phyloP scores from a whole-genome alignment of 2,797 vertebrate genomes.

The Rhadinocentrus ornatus region DNA sequence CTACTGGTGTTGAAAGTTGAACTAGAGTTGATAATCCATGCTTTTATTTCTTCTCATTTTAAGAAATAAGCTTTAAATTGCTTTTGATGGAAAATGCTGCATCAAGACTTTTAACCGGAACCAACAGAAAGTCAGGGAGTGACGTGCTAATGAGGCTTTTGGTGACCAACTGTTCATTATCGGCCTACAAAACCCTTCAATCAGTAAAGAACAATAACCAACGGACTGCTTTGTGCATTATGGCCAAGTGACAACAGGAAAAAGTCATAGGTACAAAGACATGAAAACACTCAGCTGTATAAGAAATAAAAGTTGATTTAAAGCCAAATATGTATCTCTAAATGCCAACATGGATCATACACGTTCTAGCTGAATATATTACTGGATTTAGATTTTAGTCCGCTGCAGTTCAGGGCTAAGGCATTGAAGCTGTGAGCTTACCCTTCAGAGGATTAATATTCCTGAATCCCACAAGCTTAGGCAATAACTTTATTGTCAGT shows the following conservation, averaged over 20 bases:
- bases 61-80: too few species aligned
- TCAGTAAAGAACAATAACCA: slow-evolving; percentile 38
- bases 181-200: slow-evolving; percentile 53
- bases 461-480: slow-evolving; percentile 67
- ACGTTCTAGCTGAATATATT: slow-evolving; percentile 68
- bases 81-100: too few species aligned
- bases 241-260: slow-evolving; percentile 53
- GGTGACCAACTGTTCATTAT: slow-evolving; percentile 40
- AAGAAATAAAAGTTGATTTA: slow-evolving; percentile 58
- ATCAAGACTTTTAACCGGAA: too few species aligned
- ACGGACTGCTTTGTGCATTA: slow-evolving; percentile 54
- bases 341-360: slow-evolving; percentile 70
- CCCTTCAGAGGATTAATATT: slow-evolving; percentile 68
- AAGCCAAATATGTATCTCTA: slow-evolving; percentile 62
- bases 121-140: too few species aligned
- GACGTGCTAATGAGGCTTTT: too few species aligned
- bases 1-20: too few species aligned
- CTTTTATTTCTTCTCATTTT: too few species aligned
- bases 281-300: slow-evolving; percentile 58
- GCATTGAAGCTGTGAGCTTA: slow-evolving; percentile 53
- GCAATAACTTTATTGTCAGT: slow-evolving; percentile 69
- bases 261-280: slow-evolving; percentile 71
- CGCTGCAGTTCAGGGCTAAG: slow-evolving; percentile 43
- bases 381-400: slow-evolving; percentile 60
- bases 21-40: too few species aligned